Base-by-base conservation (phyloP, 2,888 invertebrate species). In the Gnatocerus cornutus region DNA sequence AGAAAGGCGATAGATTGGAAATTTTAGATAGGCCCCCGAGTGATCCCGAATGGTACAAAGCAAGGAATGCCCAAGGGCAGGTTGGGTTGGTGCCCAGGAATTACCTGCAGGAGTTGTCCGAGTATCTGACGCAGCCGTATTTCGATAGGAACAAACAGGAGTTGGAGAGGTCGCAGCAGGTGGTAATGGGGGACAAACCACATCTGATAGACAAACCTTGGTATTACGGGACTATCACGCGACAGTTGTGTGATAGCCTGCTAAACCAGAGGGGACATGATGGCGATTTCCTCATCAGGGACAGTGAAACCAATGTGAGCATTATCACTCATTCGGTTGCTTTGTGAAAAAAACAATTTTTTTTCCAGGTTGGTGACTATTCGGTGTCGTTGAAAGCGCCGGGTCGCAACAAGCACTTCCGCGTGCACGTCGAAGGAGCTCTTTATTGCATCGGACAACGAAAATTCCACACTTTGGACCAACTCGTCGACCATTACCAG, bases 11-110 rank as follows among this genome's bases (percentile, higher is more conserved):
- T 86, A 90, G 96, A 56, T 87, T 99, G 76, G 98, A 98, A 87
- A 96, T 99, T 77, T 89, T 99, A 73, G 98, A 98, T 87, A 92
- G 98, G 82, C 98, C 99, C 6, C 91, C 94, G 4, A 94, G 97
- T 72, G 99, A 99, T 89, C 99, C 99, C 6, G 99, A 99, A 87
- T 99, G 99, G 99, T 97, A 93, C 89, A 94, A 95, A 83, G 99
- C 99, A 63, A 89, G 97, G 52, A 99, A 99, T 87, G 91, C 92
- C 63, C 92, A 93, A 84, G 98, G 98, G 4, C 94, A 94, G 86
- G 90, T 95, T 71, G 99, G 99, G 62, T 90, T 99, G 78, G 98
- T 99, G 80, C 99, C 99, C 41, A 88, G 96, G 75, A 97, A 97
- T 88, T 97, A 97, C 87, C 89, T 97, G 80, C 96, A 96, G 89